A percentile compares a stretch with the other conserved stretches of the same genome.
Evolutionary conservation across 2,113 vertebrate species (phyloP).

Genomic region (Macquaria australasica): DNA sequence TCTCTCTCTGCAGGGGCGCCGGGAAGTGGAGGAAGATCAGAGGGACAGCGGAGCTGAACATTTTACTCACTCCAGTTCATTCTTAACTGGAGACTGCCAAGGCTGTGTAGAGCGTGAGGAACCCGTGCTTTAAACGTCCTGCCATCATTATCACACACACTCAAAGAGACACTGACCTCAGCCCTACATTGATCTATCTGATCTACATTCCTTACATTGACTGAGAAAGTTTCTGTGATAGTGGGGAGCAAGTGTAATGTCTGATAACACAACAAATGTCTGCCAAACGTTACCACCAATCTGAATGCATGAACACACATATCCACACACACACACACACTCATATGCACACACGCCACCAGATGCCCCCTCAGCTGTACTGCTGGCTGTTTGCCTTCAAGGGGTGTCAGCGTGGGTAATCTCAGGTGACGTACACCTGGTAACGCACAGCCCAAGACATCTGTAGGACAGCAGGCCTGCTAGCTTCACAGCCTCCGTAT

Average conservation of each 20-base stretch:
- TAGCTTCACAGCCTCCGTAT: constrained; percentile 62
- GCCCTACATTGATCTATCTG: constrained; percentile 28
- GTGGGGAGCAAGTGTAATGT: background rate
- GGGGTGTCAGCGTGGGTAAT: constrained; percentile 81
- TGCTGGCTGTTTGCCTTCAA: constrained; percentile 76
- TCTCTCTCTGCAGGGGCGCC: constrained; percentile 74
- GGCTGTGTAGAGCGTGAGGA: constrained; percentile 18
- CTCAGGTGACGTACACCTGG: constrained; percentile 85
- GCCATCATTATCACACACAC: constrained; percentile 44
- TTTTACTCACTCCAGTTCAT: constrained; percentile 77
- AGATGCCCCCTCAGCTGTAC: constrained; percentile 83
- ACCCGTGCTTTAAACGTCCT: constrained; percentile 57
- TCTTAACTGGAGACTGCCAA: constrained; percentile 60
- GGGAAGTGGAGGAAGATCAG: constrained; percentile 75
- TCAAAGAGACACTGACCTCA: constrained; percentile 48
- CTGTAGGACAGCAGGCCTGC: constrained; percentile 80
- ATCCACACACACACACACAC: constrained; percentile 23
- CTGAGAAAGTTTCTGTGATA: constrained; percentile 3
- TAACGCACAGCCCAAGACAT: constrained; percentile 77
- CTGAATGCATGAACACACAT: constrained; percentile 68
- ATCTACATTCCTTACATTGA: constrained; percentile 13
- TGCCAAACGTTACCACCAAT: constrained; percentile 57
- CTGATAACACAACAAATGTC: constrained; percentile 37
- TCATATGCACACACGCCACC: constrained; percentile 62
- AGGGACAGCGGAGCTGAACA: constrained; percentile 62